phyloP scores from a whole-genome alignment of 2,113 vertebrate species.

The Microcebus murinus region DNA sequence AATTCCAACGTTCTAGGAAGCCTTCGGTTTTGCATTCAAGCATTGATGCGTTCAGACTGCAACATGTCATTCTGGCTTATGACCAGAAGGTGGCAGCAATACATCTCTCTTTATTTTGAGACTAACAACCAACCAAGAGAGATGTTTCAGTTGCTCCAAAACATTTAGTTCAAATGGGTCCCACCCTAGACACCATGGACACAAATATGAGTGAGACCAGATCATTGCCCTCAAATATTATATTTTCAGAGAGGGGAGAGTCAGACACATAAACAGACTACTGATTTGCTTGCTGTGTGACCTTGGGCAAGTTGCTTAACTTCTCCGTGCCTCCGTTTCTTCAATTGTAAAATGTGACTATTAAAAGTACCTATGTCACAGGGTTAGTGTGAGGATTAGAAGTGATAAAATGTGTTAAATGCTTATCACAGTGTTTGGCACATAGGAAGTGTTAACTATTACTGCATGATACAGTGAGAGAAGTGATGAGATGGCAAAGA shows the following conservation, averaged over 20 bases:
- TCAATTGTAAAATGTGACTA: conserved; percentile 24
- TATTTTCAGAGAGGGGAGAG: background rate
- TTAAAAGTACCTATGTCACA: background rate
- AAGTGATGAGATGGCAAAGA: background rate
- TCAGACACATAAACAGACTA: background rate
- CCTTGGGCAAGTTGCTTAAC: background rate
- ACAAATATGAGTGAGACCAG: background rate
- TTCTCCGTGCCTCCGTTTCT: background rate
- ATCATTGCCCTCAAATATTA: background rate
- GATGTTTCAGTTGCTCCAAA: background rate
- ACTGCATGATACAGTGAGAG: background rate
- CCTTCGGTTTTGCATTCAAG: background rate
- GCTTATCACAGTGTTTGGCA: background rate
- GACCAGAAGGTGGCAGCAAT: conserved; percentile 75
- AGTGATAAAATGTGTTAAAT: background rate
- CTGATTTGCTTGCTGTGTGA: background rate
- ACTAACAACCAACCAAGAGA: accelerated
- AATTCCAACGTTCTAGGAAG: background rate
- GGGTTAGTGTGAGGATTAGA: background rate
- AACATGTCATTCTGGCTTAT: conserved; percentile 8
- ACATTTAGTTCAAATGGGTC: background rate
- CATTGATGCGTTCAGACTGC: background rate
- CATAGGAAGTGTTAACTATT: background rate
- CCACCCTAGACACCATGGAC: background rate
- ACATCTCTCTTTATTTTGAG: conserved; percentile 34